Evolutionary conservation across 1,140 invertebrate genomes (phyloP).

Genomic region (Pygmarrhopalites habei): DNA sequence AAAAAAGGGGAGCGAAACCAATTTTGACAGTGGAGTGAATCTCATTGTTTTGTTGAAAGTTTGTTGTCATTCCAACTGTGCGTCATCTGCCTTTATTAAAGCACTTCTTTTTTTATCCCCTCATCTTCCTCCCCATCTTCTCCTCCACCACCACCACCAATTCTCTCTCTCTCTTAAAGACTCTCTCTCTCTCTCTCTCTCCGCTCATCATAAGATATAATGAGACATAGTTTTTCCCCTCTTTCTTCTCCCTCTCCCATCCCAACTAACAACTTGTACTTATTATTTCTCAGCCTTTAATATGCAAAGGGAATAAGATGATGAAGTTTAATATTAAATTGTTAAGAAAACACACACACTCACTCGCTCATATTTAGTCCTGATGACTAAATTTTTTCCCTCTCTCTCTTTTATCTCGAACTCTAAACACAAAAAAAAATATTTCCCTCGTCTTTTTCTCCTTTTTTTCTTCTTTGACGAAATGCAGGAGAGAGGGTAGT

Average conservation of each 20-base stretch:
- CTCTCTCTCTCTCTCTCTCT: conserved; percentile 1
- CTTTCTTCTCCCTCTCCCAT: neutral
- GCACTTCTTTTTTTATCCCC: conserved; percentile 8
- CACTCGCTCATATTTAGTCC: neutral
- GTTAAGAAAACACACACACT: too few species aligned
- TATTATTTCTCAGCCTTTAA: too few species aligned
- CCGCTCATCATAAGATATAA: conserved; percentile 12
- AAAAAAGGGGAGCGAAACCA: conserved; percentile 35
- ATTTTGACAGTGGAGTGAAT: conserved; percentile 38
- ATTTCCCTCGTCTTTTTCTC: too few species aligned
- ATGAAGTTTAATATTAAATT: too few species aligned
- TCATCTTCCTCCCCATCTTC: neutral
- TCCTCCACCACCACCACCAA: neutral
- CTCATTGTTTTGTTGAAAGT: conserved; percentile 38
- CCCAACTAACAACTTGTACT: too few species aligned
- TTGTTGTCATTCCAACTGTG: conserved; percentile 38
- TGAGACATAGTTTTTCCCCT: conserved; percentile 23
- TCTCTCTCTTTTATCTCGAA: neutral
- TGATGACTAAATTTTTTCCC: conserved; percentile 14
- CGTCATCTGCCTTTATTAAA: conserved; percentile 35
- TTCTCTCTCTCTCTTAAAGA: conserved; percentile 1
- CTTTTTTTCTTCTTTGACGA: too few species aligned
- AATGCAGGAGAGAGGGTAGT: too few species aligned
- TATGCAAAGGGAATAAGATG: neutral
- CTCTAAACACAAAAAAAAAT: too few species aligned